A percentile compares a stretch with the other conserved stretches of the same genome.
Evolutionary conservation across 2,888 invertebrate genomes (phyloP).

Genomic region (Ophion ventricosus): DNA sequence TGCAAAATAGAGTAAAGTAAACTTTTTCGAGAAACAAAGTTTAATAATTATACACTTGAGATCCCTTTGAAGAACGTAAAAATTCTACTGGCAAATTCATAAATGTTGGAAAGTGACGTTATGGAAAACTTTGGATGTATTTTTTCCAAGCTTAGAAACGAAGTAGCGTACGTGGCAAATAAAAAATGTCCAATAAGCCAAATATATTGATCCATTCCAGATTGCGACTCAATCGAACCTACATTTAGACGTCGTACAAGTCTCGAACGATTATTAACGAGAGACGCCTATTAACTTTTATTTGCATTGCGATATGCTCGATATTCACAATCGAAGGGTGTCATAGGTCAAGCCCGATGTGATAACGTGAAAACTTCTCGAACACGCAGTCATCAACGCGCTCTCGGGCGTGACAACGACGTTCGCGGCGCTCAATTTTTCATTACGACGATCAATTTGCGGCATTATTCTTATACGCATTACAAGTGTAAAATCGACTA

Average conservation of each 20-base stretch:
- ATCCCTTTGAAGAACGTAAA: no score
- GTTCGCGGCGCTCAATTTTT: constrained; percentile 25
- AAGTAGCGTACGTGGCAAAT: neutral
- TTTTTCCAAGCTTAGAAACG: neutral
- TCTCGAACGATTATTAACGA: constrained; percentile 21
- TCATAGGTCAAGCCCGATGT: constrained; percentile 81
- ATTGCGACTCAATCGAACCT: neutral
- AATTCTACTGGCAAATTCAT: no score
- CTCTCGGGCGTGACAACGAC: constrained; percentile 74
- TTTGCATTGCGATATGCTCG: constrained; percentile 27
- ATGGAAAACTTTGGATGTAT: neutral
- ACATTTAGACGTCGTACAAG: constrained; percentile 7
- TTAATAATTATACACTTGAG: no score
- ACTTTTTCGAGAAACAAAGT: no score
- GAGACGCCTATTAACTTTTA: constrained; percentile 29
- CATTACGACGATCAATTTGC: constrained; percentile 13
- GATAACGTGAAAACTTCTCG: constrained; percentile 75
- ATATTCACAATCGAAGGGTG: constrained; percentile 68
- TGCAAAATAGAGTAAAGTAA: no score
- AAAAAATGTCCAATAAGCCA: neutral
- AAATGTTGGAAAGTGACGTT: neutral
- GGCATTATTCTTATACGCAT: neutral
- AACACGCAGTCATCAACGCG: constrained; percentile 78
- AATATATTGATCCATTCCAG: neutral
- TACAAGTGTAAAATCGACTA: neutral